These are phyloP conservation scores for Notechis scutatus DNA, from an alignment of 2,113 vertebrate species.

Conservation along the genomic window DNA sequence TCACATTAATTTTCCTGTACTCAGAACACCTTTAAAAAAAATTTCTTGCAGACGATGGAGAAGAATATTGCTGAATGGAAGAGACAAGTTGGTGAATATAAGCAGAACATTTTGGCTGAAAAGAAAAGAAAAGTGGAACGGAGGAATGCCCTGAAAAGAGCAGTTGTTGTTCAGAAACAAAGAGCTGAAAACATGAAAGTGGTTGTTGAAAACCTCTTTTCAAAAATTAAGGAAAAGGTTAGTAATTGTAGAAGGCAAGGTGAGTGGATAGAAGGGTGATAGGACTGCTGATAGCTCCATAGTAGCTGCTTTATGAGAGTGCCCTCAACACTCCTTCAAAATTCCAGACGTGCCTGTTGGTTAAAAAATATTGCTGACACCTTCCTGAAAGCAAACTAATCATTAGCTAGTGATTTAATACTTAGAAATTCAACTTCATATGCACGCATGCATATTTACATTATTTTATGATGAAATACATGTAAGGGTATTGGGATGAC, in stretches of 20 bases:
- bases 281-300: neutral
- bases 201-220: conserved; percentile 70
- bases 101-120: conserved; percentile 58
- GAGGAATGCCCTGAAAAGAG: conserved; percentile 75
- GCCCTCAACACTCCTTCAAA: neutral
- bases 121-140: conserved; percentile 69
- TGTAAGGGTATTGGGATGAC: neutral
- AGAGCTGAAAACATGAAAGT: conserved; percentile 73
- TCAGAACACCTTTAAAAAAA: conserved; percentile 3
- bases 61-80: conserved; percentile 73
- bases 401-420: neutral
- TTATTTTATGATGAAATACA: neutral
- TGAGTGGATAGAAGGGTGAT: conserved; percentile 42
- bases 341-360: neutral
- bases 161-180: conserved; percentile 73
- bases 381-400: neutral
- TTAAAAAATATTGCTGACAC: neutral
- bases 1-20: neutral
- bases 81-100: conserved; percentile 66
- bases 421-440: neutral
- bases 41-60: conserved; percentile 73
- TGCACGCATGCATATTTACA: neutral
- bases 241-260: conserved; percentile 35
- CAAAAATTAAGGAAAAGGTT: conserved; percentile 71
- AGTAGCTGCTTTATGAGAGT: neutral